These are phyloP conservation scores for Oedothorax gibbosus DNA, from an alignment of 1,140 invertebrate species.

Conservation along the genomic window DNA sequence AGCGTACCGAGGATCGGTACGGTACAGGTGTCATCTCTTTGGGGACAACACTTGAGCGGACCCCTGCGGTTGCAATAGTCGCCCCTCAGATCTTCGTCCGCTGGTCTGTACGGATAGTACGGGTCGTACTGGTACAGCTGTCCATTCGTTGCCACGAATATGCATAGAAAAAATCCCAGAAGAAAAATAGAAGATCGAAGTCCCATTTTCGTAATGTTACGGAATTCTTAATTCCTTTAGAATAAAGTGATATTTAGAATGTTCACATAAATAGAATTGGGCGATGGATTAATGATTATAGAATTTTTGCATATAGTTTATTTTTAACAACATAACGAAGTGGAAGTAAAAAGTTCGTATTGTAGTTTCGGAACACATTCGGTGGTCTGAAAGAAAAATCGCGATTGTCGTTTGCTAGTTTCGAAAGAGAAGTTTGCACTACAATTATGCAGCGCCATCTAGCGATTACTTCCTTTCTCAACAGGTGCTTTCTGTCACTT, in stretches of 20 bases:
- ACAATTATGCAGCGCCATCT: constrained; percentile 13
- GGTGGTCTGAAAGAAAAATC: constrained; percentile 11
- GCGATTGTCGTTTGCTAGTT: constrained; percentile 17
- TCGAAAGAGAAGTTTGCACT: constrained; percentile 10
- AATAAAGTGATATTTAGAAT: neutral
- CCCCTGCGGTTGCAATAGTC: constrained; percentile 68
- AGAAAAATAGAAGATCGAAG: neutral
- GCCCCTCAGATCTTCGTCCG: constrained; percentile 64
- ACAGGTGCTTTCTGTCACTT: too few relatives aligned
- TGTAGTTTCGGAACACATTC: neutral
- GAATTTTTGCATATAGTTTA: neutral
- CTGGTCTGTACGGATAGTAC: constrained; percentile 1
- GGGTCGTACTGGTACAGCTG: neutral
- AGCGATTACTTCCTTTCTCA: neutral
- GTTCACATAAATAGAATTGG: neutral
- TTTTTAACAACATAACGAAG: neutral
- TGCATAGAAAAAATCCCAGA: neutral
- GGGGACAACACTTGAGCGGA: constrained; percentile 75
- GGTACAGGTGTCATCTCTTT: constrained; percentile 80
- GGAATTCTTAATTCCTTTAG: neutral
- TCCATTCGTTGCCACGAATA: neutral
- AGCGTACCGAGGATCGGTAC: constrained; percentile 81
- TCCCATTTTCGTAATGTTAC: neutral
- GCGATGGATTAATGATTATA: neutral
- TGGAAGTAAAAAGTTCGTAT: neutral